A percentile compares a stretch with the other conserved stretches of the same genome.
These are phyloP conservation scores for Thyatira batis DNA, from an alignment of 2,888 invertebrate genomes.

Conservation along the genomic window DNA sequence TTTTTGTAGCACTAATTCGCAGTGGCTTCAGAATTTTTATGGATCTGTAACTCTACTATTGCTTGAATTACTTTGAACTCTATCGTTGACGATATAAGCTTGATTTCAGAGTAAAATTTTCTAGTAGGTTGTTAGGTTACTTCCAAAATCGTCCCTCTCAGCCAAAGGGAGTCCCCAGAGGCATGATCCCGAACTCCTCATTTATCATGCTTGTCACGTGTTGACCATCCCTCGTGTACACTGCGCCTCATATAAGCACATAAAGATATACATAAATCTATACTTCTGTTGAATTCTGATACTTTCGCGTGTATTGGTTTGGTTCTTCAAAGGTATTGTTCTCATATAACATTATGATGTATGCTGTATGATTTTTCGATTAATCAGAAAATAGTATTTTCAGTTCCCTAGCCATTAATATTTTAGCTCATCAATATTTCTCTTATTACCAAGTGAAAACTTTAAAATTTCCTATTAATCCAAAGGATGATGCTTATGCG, in stretches of 20 bases:
- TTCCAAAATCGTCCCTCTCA: slow-evolving; percentile 51
- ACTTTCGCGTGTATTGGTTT: slow-evolving; percentile 21
- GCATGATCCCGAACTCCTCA: slow-evolving; percentile 77
- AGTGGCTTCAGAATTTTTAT: slow-evolving; percentile 64
- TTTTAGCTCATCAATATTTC: too few species aligned
- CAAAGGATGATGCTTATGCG: not conserved
- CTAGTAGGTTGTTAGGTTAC: slow-evolving; percentile 53
- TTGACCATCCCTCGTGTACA: slow-evolving; percentile 78
- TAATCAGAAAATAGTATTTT: not conserved
- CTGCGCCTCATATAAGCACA: slow-evolving; percentile 58
- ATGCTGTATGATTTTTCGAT: not conserved
- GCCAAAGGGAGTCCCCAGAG: slow-evolving; percentile 73
- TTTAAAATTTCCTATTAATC: too few species aligned
- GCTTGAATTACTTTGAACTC: slow-evolving; percentile 27
- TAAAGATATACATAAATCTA: slow-evolving; percentile 46
- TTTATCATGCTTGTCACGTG: slow-evolving; percentile 81
- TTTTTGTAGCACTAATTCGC: slow-evolving; percentile 74
- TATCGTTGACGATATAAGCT: slow-evolving; percentile 34
- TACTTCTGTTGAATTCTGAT: slow-evolving; percentile 28
- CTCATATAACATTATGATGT: not conserved
- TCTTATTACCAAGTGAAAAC: too few species aligned
- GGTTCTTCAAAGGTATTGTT: slow-evolving; percentile 12
- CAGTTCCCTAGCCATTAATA: not conserved
- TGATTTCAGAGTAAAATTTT: slow-evolving; percentile 33
- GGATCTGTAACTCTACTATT: slow-evolving; percentile 40